Base-by-base conservation (phyloP, 1,140 invertebrate species). In the Marisa cornuarietis region DNA sequence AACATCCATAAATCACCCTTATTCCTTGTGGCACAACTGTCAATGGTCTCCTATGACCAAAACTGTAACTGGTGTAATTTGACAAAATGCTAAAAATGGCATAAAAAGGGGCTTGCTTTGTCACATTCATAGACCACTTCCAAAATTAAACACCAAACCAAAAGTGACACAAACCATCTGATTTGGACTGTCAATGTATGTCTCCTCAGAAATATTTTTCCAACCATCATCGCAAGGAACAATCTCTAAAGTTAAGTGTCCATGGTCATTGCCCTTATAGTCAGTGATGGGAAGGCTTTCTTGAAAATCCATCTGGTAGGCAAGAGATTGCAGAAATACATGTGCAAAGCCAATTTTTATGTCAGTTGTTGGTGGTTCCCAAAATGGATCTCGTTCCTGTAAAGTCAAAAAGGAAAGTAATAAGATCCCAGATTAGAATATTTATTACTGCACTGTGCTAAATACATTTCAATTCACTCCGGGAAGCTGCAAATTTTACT, bases 371-470 rank as follows among this genome's bases (percentile, higher is more conserved):
- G 92, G 85, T 52, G 93, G 90, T 83, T 94, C 93, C 82, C 92
- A 90, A 87, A 94, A 94, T 65, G 94, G 94, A 90, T 94, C 94
- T 78, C 91, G 89, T 26, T 93, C 91, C 93, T 94, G 84, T 11
- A 58, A 58, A 58, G 54, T 18, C 54, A 58, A 14, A 54, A 58
- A 58, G 16, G 54, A 58, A 58, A 58, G 16, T 58, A 9, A 58
- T 18, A 58, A 18, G 16, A 58, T 58, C 11, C 54, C 11, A 14
- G 54, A 58, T 54, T 14, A 54, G 8, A 54, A 54, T 14, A 54
- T 54, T n/a, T n/a, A n/a, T n/a, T n/a, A n/a, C n/a, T n/a, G n/a
- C n/a, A n/a, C n/a, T n/a, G n/a, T n/a, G n/a, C n/a, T n/a, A n/a
- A n/a, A n/a, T n/a, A n/a, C n/a, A n/a, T n/a, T n/a, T n/a, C n/a